Conservation (phyloP, 1,140 invertebrate genomes). For the Eueides isabella region DNA sequence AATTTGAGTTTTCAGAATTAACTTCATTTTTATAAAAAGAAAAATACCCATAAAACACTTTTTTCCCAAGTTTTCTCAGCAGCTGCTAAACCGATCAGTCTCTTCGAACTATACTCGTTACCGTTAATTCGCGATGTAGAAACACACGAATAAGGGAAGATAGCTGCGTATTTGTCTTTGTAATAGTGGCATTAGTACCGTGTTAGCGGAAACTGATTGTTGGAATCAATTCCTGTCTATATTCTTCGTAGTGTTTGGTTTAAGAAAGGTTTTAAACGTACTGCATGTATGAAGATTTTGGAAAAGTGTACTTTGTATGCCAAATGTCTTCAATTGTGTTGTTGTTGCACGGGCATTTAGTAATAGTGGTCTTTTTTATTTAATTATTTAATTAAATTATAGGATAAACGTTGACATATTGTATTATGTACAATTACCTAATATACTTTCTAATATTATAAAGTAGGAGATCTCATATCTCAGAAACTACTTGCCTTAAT, state of each 20-base stretch:
- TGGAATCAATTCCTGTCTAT: constrained; percentile 21
- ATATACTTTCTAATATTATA: too few relatives aligned
- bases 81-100: constrained; percentile 42
- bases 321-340: not conserved
- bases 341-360: too few relatives aligned
- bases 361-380: too few relatives aligned
- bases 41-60: not conserved
- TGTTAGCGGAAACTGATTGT: constrained; percentile 46
- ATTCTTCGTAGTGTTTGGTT: not conserved
- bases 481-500: too few relatives aligned
- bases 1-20: too few relatives aligned
- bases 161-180: constrained; percentile 57
- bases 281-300: not conserved
- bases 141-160: constrained; percentile 52
- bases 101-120: constrained; percentile 51
- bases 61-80: not conserved
- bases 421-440: too few relatives aligned
- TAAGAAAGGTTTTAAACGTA: not conserved
- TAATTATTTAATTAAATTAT: too few relatives aligned
- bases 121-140: constrained; percentile 66
- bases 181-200: constrained; percentile 64
- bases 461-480: too few relatives aligned
- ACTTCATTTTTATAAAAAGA: too few relatives aligned
- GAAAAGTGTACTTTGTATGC: not conserved
- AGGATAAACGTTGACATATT: too few relatives aligned